These are phyloP conservation scores for Myotis myotis DNA, from an alignment of 2,797 vertebrate species.

Conservation along the genomic window DNA sequence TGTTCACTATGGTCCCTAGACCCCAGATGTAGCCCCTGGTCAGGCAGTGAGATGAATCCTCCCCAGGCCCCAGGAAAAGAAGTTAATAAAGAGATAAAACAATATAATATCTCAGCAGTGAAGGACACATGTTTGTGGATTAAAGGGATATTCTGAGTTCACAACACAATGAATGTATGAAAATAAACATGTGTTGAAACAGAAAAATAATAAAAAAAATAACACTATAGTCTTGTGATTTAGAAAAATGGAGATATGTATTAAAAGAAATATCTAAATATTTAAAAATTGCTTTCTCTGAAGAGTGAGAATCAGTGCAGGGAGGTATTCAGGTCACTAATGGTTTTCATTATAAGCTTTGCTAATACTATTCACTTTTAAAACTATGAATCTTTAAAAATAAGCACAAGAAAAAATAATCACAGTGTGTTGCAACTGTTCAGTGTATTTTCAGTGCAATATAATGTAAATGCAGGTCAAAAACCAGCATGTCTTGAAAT, in stretches of 20 bases:
- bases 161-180: background rate
- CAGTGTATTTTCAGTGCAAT: background rate
- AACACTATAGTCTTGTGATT: background rate
- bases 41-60: background rate
- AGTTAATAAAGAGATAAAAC: background rate
- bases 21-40: background rate
- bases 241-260: background rate
- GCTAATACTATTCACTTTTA: background rate
- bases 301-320: background rate
- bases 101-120: background rate
- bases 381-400: background rate
- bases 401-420: background rate
- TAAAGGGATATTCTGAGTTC: background rate
- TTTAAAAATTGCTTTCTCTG: background rate
- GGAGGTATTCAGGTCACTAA: background rate
- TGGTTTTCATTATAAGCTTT: background rate
- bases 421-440: background rate
- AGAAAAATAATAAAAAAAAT: background rate
- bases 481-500: slow-evolving; percentile 8
- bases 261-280: background rate
- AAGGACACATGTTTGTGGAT: background rate
- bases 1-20: background rate
- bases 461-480: background rate
- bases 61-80: background rate
- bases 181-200: background rate